Evolutionary conservation across 2,797 vertebrate species (phyloP).

Genomic region (Chrosomus eos): DNA sequence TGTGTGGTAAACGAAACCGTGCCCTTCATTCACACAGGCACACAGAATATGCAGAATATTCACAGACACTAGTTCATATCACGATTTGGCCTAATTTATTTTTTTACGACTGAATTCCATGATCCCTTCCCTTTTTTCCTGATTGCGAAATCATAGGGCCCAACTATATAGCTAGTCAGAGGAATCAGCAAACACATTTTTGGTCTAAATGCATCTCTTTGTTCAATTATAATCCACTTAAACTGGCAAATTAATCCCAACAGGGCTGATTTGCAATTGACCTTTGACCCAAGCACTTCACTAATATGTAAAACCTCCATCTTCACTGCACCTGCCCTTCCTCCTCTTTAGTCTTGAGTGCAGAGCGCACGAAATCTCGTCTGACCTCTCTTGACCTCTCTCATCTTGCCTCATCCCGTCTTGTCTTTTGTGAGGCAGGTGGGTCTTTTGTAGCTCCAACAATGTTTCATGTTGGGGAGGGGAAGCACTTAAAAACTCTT

Average conservation of each 20-base stretch:
- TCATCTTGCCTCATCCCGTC: slow-evolving; percentile 47
- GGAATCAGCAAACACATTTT: slow-evolving; percentile 73
- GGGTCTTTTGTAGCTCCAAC: slow-evolving; percentile 55
- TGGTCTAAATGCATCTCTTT: slow-evolving; percentile 76
- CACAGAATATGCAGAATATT: no score
- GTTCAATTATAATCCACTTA: slow-evolving; percentile 60
- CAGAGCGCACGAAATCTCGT: slow-evolving; percentile 49
- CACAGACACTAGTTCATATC: neutral
- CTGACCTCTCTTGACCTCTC: slow-evolving; percentile 55
- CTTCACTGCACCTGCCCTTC: slow-evolving; percentile 57
- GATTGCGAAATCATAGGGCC: neutral
- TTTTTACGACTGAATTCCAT: neutral
- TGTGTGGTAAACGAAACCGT: neutral
- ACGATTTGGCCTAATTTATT: neutral
- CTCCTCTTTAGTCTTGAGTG: slow-evolving; percentile 53
- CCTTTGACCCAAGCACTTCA: slow-evolving; percentile 58
- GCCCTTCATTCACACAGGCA: no score
- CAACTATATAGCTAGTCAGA: neutral
- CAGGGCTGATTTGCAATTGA: slow-evolving; percentile 59
- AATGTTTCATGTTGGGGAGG: slow-evolving; percentile 52
- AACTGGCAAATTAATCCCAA: slow-evolving; percentile 73
- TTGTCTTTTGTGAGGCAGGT: slow-evolving; percentile 57
- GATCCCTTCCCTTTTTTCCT: neutral
- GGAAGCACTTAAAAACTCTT: slow-evolving; percentile 51
- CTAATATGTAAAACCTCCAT: slow-evolving; percentile 55